Base-by-base conservation (phyloP, 1,140 invertebrate genomes). In the Zaprionus davidi region DNA sequence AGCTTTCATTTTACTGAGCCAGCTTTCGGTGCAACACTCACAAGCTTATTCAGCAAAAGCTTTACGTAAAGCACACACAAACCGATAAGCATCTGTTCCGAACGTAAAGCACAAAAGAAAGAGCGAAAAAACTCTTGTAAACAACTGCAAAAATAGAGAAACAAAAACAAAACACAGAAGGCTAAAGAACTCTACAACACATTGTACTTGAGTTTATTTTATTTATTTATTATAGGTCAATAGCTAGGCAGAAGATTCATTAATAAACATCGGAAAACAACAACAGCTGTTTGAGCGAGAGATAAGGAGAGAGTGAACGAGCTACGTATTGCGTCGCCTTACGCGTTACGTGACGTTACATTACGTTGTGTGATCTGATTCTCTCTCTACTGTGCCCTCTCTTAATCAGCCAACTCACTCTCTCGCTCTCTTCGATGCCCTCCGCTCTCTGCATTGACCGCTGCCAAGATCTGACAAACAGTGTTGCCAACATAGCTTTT, bases 21-120 rank as follows among this genome's bases (percentile, higher is more conserved):
- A 80, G 44, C 83, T 73, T 83, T 76, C 34, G 24, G 7, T 51
- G 46, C 46, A 51, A 12, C 9, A 36, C 20, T 11, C 7, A 5
- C 0, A 36, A 81, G 70, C 82, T 86, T 74, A 71, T 56, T 59
- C 62, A 59, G 56, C 22, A 34, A 71, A 60, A 86, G 82, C 82
- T 85, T 76, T 60, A 41, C 24, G 55, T 58, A 71, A 58, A 36
- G 5, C 46, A 31, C 46, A 31, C 44, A 28, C 31, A 38, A 12
- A 36, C 11, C 44, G 15, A 46, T 58, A 20, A n/a, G 58, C 49
- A 63, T 38, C 26, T 69, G 56, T n/a, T 62, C 31, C 41, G 20
- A 26, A 36, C 7, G 28, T 26, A 26, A 6, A 57, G 24, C 12
- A 41, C 3, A 15, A 28, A 66, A 51, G 20, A 51, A 12, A 51